phyloP scores from a whole-genome alignment of 2,113 vertebrate species.

The Dasyornis broadbenti region DNA sequence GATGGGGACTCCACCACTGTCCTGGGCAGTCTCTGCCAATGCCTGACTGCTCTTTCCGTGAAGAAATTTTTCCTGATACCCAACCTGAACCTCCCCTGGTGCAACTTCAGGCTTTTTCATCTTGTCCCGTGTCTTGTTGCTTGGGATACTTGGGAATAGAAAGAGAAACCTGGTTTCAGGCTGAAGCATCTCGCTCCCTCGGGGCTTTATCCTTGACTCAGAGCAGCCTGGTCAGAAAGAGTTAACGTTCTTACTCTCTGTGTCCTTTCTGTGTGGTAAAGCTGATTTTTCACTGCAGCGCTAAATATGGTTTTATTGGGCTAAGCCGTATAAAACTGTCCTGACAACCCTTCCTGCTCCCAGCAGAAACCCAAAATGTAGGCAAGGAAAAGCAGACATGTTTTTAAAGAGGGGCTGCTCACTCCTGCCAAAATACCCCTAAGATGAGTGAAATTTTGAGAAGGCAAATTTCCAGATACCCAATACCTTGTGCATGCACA shows the following conservation, averaged over 20 bases:
- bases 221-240: background rate
- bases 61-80: background rate
- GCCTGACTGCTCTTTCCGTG: background rate
- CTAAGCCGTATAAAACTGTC: background rate
- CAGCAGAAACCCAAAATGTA: background rate
- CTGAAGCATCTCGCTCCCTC: background rate
- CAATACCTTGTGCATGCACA: too few species aligned
- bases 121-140: background rate
- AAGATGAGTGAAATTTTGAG: background rate
- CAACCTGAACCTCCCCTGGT: background rate
- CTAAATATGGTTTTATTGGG: background rate
- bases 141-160: background rate
- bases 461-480: background rate
- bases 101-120: background rate
- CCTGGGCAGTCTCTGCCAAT: background rate
- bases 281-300: background rate
- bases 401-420: background rate
- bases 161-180: background rate
- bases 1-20: background rate
- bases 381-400: background rate
- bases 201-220: background rate
- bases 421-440: background rate
- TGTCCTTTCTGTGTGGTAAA: background rate
- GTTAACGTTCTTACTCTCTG: background rate
- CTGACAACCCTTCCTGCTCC: background rate